Evolutionary conservation across 2,113 vertebrate genomes (phyloP).

Genomic region (Lasiurus borealis): DNA sequence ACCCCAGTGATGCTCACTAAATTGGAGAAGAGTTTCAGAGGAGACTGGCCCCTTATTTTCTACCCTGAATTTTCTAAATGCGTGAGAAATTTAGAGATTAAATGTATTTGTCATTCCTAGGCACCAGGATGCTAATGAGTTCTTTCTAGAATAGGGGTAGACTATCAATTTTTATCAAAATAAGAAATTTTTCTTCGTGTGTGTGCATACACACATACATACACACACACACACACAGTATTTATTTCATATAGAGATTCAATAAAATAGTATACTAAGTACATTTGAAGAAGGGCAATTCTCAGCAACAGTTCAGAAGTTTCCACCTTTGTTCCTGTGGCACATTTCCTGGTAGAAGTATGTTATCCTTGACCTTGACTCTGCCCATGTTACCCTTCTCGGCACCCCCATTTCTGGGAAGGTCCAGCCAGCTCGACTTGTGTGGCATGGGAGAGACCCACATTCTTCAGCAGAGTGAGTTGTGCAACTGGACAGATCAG

Average conservation of each 20-base stretch:
- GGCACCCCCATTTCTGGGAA: conserved; percentile 65
- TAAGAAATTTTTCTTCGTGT: not conserved
- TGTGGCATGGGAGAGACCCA: conserved; percentile 78
- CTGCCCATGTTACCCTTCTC: conserved; percentile 28
- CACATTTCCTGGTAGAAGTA: conserved; percentile 13
- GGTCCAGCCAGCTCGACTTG: conserved; percentile 70
- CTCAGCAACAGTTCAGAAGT: not conserved
- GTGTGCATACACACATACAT: not conserved
- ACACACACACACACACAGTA: no score
- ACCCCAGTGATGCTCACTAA: not conserved
- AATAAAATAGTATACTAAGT: not conserved
- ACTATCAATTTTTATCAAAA: not conserved
- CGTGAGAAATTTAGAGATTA: not conserved
- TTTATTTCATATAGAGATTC: not conserved
- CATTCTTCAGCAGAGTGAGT: conserved; percentile 68
- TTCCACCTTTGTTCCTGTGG: not conserved
- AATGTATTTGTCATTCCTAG: not conserved
- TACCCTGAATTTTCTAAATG: not conserved
- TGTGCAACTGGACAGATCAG: conserved; percentile 57
- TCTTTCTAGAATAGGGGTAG: not conserved
- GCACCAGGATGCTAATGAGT: not conserved
- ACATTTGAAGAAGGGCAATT: not conserved
- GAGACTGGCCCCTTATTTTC: not conserved
- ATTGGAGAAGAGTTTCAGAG: not conserved
- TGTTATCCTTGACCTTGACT: conserved; percentile 4